Percentiles rank a stretch among this genome's conserved stretches.
Conservation (phyloP, 2,797 vertebrate species). For the Scolopax bukidnonensis region DNA sequence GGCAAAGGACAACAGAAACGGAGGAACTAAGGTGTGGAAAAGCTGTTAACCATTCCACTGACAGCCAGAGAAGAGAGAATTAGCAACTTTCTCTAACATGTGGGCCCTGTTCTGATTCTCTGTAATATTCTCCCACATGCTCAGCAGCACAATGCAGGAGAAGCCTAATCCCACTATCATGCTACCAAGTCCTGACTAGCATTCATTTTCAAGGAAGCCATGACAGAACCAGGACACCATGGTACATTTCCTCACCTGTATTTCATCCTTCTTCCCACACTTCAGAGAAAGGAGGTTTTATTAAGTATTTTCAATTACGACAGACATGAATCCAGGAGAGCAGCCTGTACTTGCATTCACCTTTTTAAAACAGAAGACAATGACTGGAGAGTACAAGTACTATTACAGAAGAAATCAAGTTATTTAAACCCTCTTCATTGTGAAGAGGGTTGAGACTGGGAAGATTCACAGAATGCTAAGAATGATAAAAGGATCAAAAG, state of each 20-base stretch:
- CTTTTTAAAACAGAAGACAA: background rate
- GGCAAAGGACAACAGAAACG: background rate
- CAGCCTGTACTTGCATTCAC: background rate
- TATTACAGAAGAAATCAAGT: background rate
- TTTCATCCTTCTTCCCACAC: slow-evolving; percentile 31
- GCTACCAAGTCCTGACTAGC: background rate
- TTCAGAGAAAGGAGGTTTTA: slow-evolving; percentile 40
- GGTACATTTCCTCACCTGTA: background rate
- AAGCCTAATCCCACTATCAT: background rate
- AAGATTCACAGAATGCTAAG: slow-evolving; percentile 7
- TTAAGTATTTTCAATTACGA: background rate
- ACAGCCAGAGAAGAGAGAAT: background rate
- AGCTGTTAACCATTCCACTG: background rate
- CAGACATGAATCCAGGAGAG: background rate
- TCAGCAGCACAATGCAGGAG: background rate
- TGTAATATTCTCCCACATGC: background rate
- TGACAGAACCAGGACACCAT: background rate
- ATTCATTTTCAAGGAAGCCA: background rate
- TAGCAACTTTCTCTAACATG: background rate
- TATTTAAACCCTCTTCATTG: background rate
- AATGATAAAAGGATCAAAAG: slow-evolving; percentile 37
- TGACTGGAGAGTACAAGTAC: background rate
- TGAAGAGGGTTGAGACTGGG: background rate
- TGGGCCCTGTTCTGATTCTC: background rate
- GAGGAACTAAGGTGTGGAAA: background rate